Evolutionary conservation across 2,888 invertebrate genomes (phyloP), one percentile per base, ranked within the genome.

Genomic region (Pimpla rufipes): DNA sequence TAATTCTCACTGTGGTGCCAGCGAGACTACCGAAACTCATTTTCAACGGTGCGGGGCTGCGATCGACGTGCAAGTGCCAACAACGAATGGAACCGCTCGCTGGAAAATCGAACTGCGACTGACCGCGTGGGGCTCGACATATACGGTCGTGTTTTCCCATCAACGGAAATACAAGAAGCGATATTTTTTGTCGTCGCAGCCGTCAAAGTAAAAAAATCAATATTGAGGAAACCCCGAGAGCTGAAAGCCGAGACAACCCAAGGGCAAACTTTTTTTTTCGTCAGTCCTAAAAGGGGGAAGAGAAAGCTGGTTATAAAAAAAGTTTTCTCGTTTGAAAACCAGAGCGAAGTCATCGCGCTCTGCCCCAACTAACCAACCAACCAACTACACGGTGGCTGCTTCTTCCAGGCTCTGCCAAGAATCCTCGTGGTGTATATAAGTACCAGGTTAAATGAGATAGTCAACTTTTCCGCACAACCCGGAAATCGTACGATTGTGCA

Each of bases 191-290:
- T 74, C 64, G 62, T 11, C n/a, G 5, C n/a, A n/a, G n/a, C 0
- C 10, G 13, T 40, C 16, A 57, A 70, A 64, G 70, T 42, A n/a
- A 35, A 75, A 70, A 81, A 73, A 73, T 77, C 81, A 59, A 77
- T 81, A 81, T 78, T 52, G 59, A 66, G 57, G 42, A 81, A 47
- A 35, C 16, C 35, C 6, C 40, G 55, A 52, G n/a, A 23, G 6
- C 10, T 57, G 59, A n/a, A 73, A 67, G 45, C 64, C 52, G 67
- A 57, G 76, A 50, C 66, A 40, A 47, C 16, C 40, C 45, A 21
- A 21, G 71, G 55, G 11, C 18, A 35, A 81, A 77, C 50, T 57
- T 29, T 57, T 59, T 77, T 68, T 73, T 47, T 21, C 76, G 66
- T n/a, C 21, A 11, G 16, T 73, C 35, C 42, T 11, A 50, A 21